Conservation (phyloP, 1,140 invertebrate genomes). For the Chelonus insularis region DNA sequence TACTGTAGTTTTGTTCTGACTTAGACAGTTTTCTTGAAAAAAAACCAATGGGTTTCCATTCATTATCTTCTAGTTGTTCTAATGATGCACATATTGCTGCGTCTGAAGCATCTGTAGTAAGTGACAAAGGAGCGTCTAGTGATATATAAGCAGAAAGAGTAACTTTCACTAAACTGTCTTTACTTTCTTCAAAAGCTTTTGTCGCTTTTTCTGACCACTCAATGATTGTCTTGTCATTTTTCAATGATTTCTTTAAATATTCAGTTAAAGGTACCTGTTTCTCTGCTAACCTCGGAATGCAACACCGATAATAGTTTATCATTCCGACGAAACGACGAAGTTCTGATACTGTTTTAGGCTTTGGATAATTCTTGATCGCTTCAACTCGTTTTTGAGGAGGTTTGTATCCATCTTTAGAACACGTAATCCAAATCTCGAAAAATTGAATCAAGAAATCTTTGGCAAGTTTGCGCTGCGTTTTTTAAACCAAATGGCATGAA, state of each 20-base stretch:
- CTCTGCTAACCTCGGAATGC: neutral
- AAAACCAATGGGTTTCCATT: neutral
- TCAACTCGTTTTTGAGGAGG: neutral
- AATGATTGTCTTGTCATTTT: neutral
- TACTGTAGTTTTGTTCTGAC: neutral
- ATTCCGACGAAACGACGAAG: neutral
- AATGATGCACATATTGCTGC: neutral
- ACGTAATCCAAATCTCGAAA: slow-evolving; percentile 9
- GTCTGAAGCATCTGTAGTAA: neutral
- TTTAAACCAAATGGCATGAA: slow-evolving; percentile 48
- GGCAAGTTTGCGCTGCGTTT: slow-evolving; percentile 34
- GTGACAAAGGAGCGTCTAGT: neutral
- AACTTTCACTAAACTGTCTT: neutral
- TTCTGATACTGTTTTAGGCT: neutral
- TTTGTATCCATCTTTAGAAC: neutral
- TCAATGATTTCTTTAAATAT: neutral
- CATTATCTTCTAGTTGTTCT: neutral
- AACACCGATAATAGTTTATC: neutral
- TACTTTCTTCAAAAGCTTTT: neutral
- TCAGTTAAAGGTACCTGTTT: neutral
- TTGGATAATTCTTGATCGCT: neutral
- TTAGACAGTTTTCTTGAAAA: neutral
- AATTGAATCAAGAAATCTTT: slow-evolving; percentile 32
- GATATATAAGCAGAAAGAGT: neutral
- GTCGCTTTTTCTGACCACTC: neutral